Evolutionary conservation across 2,888 invertebrate genomes (phyloP), one percentile per base, ranked within the genome.

Genomic region (Sesamia inferens): DNA sequence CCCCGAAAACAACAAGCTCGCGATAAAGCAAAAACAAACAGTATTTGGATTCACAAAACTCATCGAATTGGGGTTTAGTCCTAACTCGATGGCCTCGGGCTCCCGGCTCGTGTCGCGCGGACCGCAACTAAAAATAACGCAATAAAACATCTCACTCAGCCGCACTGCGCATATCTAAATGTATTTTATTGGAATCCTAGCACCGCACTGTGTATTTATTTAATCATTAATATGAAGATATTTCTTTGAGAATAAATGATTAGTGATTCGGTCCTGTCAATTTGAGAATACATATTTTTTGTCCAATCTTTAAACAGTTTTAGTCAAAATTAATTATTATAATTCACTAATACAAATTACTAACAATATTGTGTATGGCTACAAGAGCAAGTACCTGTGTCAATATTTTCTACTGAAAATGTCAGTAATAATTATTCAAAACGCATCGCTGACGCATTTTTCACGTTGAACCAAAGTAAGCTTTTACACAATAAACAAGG

Each of bases 71-170:
- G 59, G 22, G 63, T 42, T 68, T 44, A 58, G 11, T 59, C 42
- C 67, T 68, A 64, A 70, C 64, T 19, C 51, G 19, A 13, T 44
- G 13, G 59, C 80, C 62, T 11, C 44, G 22, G 55, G 68, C 76
- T 42, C 69, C 10, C 22, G 55, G 48, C 65, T 71, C 47, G 54
- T 55, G 68, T 61, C 66, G 64, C 47, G 11, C 5, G 42, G 31
- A 78, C 67, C 66, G 67, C 69, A 69, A 76, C 62, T 72, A 76
- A 83, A 82, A 83, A 83, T 80, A 85, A 79, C 73, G 62, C 71
- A 76, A 83, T 83, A 73, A 85, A 85, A 72, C 59, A 22, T 79
- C 75, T 83, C 71, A 78, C 39, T 66, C 51, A 76, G 58, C 84
- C 73, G 83, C 84, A 84, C 48, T 85, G 83, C 84, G 74, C 68